Evolutionary conservation across 1,140 invertebrate genomes (phyloP), one percentile per base, ranked within the genome.

Genomic region (Drosophila pseudoobscura): DNA sequence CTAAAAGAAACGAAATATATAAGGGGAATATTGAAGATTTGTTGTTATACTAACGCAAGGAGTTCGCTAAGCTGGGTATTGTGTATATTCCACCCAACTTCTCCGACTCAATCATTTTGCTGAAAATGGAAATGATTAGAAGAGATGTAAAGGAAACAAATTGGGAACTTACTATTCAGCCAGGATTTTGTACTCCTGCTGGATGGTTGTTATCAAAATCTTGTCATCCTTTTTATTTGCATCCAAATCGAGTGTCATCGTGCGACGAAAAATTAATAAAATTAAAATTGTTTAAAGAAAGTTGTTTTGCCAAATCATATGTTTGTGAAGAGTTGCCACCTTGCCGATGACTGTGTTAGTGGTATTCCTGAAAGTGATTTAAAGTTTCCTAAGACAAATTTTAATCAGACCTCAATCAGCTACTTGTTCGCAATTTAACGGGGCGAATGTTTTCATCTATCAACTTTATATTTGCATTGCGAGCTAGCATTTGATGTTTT

Each of bases 1-100:
- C 97, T 98, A 90, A 9, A 43, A 75, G 8, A 31, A 31, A 8
- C 29, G 7, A 31, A 9, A 9, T 9, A 31, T 3, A 46, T 26
- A 8, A 0, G 0, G 22, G 15, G 0, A 35, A 17, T 47, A 31
- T 54, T 13, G 15, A 22, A 3, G 2, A 6, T 11, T 26, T 22
- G 9, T 66, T 94, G 94, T 66, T 73, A 79, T 75, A 83, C 91
- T 88, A 69, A 88, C 96, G 75, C 78, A 96, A 93, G 46, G 95
- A 95, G 90, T 94, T 96, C 80, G 94, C 94, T 83, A 96, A 95
- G 65, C 97, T 98, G 58, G 98, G 97, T 92, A 98, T 97, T 3
- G 98, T 95, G 93, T 98, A 99, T 64, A 98, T 94, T 49, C 97
- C 97, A 84, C 95, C 94, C 41, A 98, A 91, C 90, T 96, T 96